Conservation (phyloP, 1,140 invertebrate species). For the Spodoptera litura region DNA sequence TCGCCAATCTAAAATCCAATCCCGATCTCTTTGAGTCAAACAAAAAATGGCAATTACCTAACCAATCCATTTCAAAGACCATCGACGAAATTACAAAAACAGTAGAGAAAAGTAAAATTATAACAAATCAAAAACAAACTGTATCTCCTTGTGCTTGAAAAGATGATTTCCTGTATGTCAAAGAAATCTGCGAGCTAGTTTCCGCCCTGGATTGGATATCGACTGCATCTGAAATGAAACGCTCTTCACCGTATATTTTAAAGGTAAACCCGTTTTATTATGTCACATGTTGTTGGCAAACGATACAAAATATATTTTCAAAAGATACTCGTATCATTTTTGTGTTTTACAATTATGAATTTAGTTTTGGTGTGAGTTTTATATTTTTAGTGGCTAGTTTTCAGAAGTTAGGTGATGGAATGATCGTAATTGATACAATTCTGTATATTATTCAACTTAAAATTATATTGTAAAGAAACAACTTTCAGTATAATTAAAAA, state of each 20-base stretch:
- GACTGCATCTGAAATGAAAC: constrained; percentile 49
- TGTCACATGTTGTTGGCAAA: constrained; percentile 34
- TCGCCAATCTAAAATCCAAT: constrained; percentile 8
- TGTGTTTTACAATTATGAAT: not conserved
- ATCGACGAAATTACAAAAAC: constrained; percentile 4
- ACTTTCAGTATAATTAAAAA: not conserved
- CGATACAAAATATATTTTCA: constrained; percentile 38
- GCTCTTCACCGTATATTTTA: constrained; percentile 49
- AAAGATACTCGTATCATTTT: not conserved
- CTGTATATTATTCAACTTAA: too few relatives aligned
- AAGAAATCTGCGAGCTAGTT: constrained; percentile 53
- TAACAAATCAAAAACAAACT: constrained; percentile 37
- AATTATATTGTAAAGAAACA: too few relatives aligned
- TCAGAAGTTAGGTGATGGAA: not conserved
- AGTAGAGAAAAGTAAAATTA: constrained; percentile 6
- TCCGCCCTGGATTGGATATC: constrained; percentile 46
- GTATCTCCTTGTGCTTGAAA: constrained; percentile 39
- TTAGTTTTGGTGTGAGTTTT: not conserved
- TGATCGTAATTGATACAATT: not conserved
- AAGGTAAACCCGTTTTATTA: constrained; percentile 48
- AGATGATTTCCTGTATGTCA: constrained; percentile 55
- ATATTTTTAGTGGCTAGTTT: not conserved
- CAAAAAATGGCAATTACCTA: constrained; percentile 18
- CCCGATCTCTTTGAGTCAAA: constrained; percentile 1
- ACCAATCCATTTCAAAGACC: constrained; percentile 20